These are phyloP conservation scores for Platyrinchus mystaceus DNA, from an alignment of 2,797 vertebrate genomes.

Conservation along the genomic window DNA sequence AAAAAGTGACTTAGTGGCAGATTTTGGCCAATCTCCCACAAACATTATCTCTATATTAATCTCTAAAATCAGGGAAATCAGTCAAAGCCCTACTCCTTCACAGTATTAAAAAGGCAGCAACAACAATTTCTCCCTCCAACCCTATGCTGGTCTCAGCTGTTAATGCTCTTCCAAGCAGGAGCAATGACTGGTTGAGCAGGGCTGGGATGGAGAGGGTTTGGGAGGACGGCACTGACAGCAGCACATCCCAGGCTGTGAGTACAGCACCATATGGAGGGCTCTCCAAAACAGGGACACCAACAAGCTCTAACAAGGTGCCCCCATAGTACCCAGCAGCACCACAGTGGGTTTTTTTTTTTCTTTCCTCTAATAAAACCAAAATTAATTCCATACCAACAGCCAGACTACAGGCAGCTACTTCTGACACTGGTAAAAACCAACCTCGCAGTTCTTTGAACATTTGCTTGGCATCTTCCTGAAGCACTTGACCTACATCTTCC, in stretches of 20 bases:
- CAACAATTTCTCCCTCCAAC: background rate
- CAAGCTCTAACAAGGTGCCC: background rate
- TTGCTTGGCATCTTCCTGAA: slow-evolving; percentile 29
- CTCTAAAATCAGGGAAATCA: background rate
- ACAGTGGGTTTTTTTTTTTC: background rate
- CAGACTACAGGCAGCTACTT: background rate
- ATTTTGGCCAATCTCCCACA: background rate
- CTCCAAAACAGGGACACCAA: background rate
- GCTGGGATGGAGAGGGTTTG: background rate
- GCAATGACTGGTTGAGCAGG: rapidly evolving
- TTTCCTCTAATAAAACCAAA: background rate
- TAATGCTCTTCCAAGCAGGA: rapidly evolving
- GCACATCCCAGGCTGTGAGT: background rate
- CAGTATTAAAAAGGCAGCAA: background rate
- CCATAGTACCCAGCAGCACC: background rate
- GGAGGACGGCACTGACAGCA: background rate
- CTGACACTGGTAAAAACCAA: background rate
- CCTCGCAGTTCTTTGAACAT: background rate
- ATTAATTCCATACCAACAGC: background rate
- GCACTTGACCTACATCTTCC: slow-evolving; percentile 45
- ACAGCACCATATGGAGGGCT: rapidly evolving
- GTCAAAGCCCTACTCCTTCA: background rate
- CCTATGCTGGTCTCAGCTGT: background rate
- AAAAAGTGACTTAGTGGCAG: background rate
- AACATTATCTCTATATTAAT: no score